Evolutionary conservation across 2,797 vertebrate species (phyloP).

Genomic region (Typhlichthys subterraneus): DNA sequence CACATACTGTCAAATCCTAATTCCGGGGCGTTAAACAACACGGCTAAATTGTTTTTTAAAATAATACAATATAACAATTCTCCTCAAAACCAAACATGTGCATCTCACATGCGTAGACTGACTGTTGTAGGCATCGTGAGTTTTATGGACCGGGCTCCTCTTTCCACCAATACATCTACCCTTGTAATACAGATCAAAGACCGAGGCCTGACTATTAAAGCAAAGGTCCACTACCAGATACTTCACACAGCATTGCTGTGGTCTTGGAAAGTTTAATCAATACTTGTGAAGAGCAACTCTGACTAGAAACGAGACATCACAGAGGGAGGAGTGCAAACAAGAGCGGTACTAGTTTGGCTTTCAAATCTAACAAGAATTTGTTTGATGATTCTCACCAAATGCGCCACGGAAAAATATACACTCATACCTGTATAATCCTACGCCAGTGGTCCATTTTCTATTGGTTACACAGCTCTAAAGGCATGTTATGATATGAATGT

Average conservation of each 20-base stretch:
- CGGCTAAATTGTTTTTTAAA: neutral
- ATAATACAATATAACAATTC: neutral
- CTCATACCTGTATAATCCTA: slow-evolving; percentile 13
- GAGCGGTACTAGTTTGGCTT: slow-evolving; percentile 18
- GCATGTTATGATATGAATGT: neutral
- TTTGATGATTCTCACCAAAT: slow-evolving; percentile 20
- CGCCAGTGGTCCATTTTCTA: neutral
- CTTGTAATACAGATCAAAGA: slow-evolving; percentile 64
- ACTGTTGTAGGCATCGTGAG: slow-evolving; percentile 33
- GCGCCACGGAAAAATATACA: slow-evolving; percentile 7
- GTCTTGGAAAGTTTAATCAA: slow-evolving; percentile 54
- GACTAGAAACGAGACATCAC: slow-evolving; percentile 26
- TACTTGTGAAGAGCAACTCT: slow-evolving; percentile 51
- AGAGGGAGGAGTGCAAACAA: slow-evolving; percentile 36
- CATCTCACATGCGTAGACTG: slow-evolving; percentile 25
- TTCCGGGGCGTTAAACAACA: neutral
- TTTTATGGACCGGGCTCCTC: slow-evolving; percentile 36
- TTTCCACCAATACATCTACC: slow-evolving; percentile 24
- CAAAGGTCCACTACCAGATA: slow-evolving; percentile 62
- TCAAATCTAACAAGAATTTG: neutral
- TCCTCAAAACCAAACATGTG: slow-evolving; percentile 28
- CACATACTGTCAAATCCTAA: neutral
- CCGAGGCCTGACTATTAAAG: slow-evolving; percentile 56
- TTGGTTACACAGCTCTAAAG: neutral
- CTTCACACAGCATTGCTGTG: slow-evolving; percentile 52